Evolutionary conservation across 2,797 vertebrate species (phyloP), one percentile per base, ranked within the genome.

Genomic region (Xiphophorus birchmanni): DNA sequence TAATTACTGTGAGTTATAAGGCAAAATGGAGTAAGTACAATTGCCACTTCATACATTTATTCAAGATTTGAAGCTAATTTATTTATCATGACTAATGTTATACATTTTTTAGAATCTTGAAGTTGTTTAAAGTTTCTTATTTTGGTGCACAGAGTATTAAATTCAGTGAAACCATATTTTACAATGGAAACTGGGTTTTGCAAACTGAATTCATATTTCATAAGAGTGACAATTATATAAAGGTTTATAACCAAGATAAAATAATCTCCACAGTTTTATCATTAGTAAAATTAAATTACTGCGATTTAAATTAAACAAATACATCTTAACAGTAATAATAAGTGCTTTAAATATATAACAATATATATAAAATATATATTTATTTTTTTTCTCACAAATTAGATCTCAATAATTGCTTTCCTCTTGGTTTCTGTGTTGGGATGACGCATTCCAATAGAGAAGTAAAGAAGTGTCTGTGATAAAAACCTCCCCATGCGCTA

Each of bases 401-500:
- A 65, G 32, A 35, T 67, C 8, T 12, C 21, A 40, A 10, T 21
- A 48, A 37, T 0, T 42, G 48, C 40, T 40, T 11, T 9, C 37
- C 12, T 60, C 21, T 42, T 69, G 11, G 5, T 2, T 37, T 37
- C 15, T 52, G 13, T 44, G 32, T 13, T 13, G 91, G 83, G 77
- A 89, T 82, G 73, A 75, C 83, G 81, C 56, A 54, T 56, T 76
- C 71, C 78, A 79, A 85, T 9, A 74, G 47, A 0, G 67, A 58
- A 85, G 77, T 79, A 78, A 58, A 86, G 73, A 83, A 84, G 77
- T 81, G 85, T 77, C 76, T 81, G 65, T 80, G 63, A 87, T 89
- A 54, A 83, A 91, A 80, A 1, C 35, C 79, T 50, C 83, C 89
- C 32, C 82, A 69, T 52, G 42, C 77, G 60, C 48, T 78, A 89